Base-by-base conservation (phyloP, 1,140 invertebrate genomes). In the Anastrepha ludens region DNA sequence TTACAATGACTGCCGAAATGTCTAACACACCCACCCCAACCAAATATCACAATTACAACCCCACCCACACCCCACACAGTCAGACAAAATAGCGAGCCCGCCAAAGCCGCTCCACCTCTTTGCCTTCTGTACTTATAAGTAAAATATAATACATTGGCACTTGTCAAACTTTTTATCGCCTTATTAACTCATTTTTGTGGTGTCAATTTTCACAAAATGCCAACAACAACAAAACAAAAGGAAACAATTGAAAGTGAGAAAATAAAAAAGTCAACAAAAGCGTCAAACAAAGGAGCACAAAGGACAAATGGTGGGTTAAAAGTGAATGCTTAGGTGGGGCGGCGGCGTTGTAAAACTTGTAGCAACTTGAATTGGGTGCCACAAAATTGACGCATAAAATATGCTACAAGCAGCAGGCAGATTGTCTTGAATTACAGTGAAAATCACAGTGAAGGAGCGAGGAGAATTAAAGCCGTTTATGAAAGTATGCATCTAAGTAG, bases 151-250 rank as follows among this genome's bases (percentile, higher is more conserved):
- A 20, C 74, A 81, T 81, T 81, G 74, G 74, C 74, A 81, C 74
- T 81, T 81, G 74, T 81, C 74, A 81, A 81, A 81, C 74, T 81
- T 81, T 81, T 81, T 81, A 81, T 81, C 74, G 74, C 74, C 74
- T 81, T 81, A 81, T 81, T 81, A 81, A 81, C 74, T 81, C 74
- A 81, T 81, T 81, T 81, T 81, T 81, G 74, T 81, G 74, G 74
- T 81, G 74, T 81, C 74, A 81, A 81, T 81, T 81, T 81, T 81
- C 74, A 81, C 44, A 81, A 81, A 81, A 81, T 55, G 47, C 47
- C 74, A 55, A 81, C 64, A 81, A 74, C 74, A 81, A 50, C 44
- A 81, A 81, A 55, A 20, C 47, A 81, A 15, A 15, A 81, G 47
- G 8, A 17, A 81, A 81, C 74, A 81, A 81, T 81, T 81, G 74